Evolutionary conservation across 2,113 vertebrate genomes (phyloP), one percentile per base, ranked within the genome.

Genomic region (Noctilio leporinus): DNA sequence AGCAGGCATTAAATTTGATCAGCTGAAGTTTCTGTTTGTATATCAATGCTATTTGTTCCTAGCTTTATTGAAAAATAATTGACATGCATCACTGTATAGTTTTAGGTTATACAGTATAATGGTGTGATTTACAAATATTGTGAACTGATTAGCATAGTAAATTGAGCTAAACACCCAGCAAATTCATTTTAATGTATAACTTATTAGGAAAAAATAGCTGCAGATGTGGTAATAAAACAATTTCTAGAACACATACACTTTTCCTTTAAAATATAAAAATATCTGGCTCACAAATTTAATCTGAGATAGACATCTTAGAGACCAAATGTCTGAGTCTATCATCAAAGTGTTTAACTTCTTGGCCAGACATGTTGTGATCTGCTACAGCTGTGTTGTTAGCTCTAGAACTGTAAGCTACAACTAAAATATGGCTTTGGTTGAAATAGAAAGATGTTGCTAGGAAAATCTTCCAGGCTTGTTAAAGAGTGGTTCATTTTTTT

Each of bases 401-500:
- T 89, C 47, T 87, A 55, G 28, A 70, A 26, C 38, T 22, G 3
- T 6, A 75, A 17, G 53, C 16, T 43, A 30, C 6, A n/a, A 35
- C 28, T 40, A 5, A 33, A 38, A 28, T 26, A 40, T 81, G 86
- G 15, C 70, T 92, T 94, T 67, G 28, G 40, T 30, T 62, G 24
- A 96, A 94, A 81, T 35, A 86, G 47, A 64, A 57, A 59, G 43
- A 93, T 73, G 30, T 82, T 96, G 45, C 96, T 95, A 95, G 90
- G 76, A 64, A 91, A 75, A 85, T 26, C 47, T 89, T 94, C 20
- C 75, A 95, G 33, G 93, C 70, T 95, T 93, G 76, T 91, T 95
- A 75, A 95, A 89, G 24, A 94, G 22, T 80, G 64, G 65, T 93
- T 49, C 33, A 90, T 95, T 95, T 96, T 95, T 95, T 96, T 95